A percentile compares a stretch with the other conserved stretches of the same genome.
Conservation (phyloP, 2,888 invertebrate species). For the Hipparchia semele region DNA sequence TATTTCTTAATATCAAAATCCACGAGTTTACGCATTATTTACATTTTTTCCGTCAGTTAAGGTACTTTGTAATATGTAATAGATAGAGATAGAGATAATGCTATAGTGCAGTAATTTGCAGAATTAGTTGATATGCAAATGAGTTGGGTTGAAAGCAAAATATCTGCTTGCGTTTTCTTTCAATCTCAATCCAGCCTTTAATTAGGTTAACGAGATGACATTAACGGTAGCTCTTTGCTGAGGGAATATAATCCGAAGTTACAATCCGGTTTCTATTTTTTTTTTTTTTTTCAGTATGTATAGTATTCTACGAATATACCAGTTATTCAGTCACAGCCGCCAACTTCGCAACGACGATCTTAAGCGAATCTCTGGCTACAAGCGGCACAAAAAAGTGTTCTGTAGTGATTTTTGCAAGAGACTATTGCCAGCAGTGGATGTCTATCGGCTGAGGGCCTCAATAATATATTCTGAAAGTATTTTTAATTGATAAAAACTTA, state of each 20-base stretch:
- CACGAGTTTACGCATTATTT: too few species aligned
- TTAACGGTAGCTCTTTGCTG: not conserved
- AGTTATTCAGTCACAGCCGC: not conserved
- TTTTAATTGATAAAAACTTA: too few species aligned
- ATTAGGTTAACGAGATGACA: conserved; percentile 22
- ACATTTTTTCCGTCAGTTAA: too few species aligned
- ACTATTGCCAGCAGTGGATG: too few species aligned
- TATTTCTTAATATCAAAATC: not conserved
- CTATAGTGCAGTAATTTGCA: not conserved
- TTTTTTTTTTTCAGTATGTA: not conserved
- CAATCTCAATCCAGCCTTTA: conserved; percentile 13
- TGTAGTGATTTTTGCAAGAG: too few species aligned
- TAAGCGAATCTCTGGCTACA: too few species aligned
- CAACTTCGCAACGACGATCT: too few species aligned
- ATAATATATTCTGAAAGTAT: too few species aligned
- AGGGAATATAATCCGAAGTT: not conserved
- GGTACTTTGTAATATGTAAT: too few species aligned
- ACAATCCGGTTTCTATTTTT: not conserved
- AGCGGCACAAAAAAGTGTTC: too few species aligned
- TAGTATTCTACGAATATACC: not conserved
- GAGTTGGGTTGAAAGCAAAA: conserved; percentile 9
- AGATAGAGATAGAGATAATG: too few species aligned
- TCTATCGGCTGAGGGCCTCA: too few species aligned
- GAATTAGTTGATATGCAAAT: conserved; percentile 14
- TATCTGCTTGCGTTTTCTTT: conserved; percentile 7